Base-by-base conservation (phyloP, 2,888 invertebrate genomes). In the Drosophila pegasa region DNA sequence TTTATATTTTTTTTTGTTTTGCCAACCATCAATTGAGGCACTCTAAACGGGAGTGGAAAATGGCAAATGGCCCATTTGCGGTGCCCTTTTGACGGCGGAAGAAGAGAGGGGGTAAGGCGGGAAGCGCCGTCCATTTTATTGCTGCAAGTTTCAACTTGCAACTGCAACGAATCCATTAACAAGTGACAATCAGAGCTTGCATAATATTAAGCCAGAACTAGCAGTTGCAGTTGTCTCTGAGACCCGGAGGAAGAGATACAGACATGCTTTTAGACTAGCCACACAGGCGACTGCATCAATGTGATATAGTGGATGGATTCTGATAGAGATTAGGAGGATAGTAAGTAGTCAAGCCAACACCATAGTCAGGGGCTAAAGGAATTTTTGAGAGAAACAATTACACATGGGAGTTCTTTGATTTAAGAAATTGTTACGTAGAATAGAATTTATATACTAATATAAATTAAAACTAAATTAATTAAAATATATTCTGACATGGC, bases 41-140 rank as follows among this genome's bases (percentile, higher is more conserved):
- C 59, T 71, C 66, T 60, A 74, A 77, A 77, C 74, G 78, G 74
- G 61, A 64, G 74, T 67, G 61, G 45, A 74, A 70, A 70, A 75
- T 75, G 61, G 71, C 65, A 61, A 74, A 68, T 75, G 59, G 47
- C n/a, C 48, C 51, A 43, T 66, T 66, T 63, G 70, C 29, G 65
- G 41, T 55, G 55, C 56, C 65, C 69, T 64, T 50, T 16, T 57
- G 62, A 33, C 22, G 9, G 16, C 37, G 43, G 35, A 8, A 22
- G 50, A n/a, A n/a, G 25, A 14, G 8, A 5, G 2, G 22, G 10
- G 27, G 9, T 25, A 20, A 5, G 40, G 20, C 10, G 31, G 6
- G 7, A n/a, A 9, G 18, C 22, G 3, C 5, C 33, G 2, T 40
- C n/a, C 31, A 20, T 20, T 55, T 35, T 22, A 41, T 43, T 35